Conservation (phyloP, 2,113 vertebrate genomes). For the Ivindomyrus marchei region DNA sequence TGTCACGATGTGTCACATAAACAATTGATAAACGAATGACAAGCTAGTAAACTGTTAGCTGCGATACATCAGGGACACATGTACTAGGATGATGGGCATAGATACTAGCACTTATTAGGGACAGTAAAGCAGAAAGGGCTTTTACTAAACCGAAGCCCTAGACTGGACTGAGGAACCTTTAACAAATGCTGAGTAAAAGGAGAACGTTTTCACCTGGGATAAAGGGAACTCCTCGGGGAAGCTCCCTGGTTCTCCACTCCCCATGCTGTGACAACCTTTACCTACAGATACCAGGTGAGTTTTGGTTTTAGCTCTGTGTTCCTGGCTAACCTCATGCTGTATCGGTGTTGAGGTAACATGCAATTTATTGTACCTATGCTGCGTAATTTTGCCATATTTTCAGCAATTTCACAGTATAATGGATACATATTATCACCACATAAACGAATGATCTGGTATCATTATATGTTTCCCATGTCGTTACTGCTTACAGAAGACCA, state of each 20-base stretch:
- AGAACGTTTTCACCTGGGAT: neutral
- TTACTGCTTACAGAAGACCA: neutral
- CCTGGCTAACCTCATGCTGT: neutral
- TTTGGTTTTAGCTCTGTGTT: neutral
- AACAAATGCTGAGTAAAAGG: neutral
- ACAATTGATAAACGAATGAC: slow-evolving; percentile 39
- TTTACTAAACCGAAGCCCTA: neutral
- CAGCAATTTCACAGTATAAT: neutral
- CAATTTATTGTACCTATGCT: neutral
- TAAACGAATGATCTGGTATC: neutral
- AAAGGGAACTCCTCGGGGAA: slow-evolving; percentile 1
- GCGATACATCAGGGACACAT: slow-evolving; percentile 16
- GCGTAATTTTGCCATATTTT: neutral
- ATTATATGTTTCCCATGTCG: neutral
- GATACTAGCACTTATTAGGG: neutral
- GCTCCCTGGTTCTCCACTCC: neutral
- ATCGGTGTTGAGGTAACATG: neutral
- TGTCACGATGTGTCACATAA: slow-evolving; percentile 40
- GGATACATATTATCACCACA: neutral
- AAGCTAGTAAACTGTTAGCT: slow-evolving; percentile 43
- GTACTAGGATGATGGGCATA: slow-evolving; percentile 19
- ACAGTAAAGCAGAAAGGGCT: neutral
- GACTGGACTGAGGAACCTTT: neutral
- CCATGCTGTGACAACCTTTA: neutral
- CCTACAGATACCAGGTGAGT: neutral